Conservation (phyloP, 2,888 invertebrate species). For the Horisme vitalbata region DNA sequence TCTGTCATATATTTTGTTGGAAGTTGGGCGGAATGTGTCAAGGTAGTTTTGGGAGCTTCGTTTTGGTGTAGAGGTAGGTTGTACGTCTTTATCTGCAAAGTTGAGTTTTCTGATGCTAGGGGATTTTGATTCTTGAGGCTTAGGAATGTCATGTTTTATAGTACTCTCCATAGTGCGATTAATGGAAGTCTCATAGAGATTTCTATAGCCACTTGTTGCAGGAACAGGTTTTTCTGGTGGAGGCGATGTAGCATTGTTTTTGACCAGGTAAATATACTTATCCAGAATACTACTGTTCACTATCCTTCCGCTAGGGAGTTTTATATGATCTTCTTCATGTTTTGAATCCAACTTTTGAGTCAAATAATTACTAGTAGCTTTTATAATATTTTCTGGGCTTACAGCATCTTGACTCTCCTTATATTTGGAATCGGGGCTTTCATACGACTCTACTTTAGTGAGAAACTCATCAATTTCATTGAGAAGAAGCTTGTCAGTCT, state of each 20-base stretch:
- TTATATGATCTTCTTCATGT: slow-evolving; percentile 48
- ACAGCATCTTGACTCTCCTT: slow-evolving; percentile 44
- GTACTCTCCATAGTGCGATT: slow-evolving; percentile 23
- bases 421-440: slow-evolving; percentile 61
- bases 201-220: slow-evolving; percentile 34
- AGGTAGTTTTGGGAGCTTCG: slow-evolving; percentile 38
- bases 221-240: slow-evolving; percentile 42
- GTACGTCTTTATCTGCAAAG: slow-evolving; percentile 68
- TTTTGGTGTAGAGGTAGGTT: slow-evolving; percentile 74
- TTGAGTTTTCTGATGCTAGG: slow-evolving; percentile 63
- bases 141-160: slow-evolving; percentile 35
- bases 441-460: slow-evolving; percentile 71
- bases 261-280: slow-evolving; percentile 75
- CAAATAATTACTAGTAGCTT: slow-evolving; percentile 69
- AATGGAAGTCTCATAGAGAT: slow-evolving; percentile 29
- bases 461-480: slow-evolving; percentile 78
- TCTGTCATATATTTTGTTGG: slow-evolving; percentile 71
- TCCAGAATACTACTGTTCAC: slow-evolving; percentile 63
- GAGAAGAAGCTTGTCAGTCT: slow-evolving; percentile 68
- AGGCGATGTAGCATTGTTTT: slow-evolving; percentile 48
- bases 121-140: slow-evolving; percentile 45
- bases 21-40: slow-evolving; percentile 61
- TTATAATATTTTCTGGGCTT: slow-evolving; percentile 65
- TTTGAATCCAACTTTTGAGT: slow-evolving; percentile 60
- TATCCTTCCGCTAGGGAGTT: slow-evolving; percentile 61